Percentiles rank a stretch among this genome's conserved stretches.
Evolutionary conservation across 2,113 vertebrate species (phyloP).

Genomic region (Clinocottus analis): DNA sequence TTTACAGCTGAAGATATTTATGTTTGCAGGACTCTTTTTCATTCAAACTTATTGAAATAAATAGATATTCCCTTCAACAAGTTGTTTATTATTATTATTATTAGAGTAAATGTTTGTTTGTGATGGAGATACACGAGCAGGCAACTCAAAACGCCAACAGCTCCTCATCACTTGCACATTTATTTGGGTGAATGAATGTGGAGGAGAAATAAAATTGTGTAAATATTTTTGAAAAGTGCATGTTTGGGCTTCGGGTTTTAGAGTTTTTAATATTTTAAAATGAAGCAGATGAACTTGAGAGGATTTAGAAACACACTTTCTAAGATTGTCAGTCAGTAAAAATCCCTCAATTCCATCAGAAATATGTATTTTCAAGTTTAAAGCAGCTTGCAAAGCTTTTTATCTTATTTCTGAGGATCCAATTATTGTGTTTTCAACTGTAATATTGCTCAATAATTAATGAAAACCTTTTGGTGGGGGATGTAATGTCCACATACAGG

Average conservation of each 20-base stretch:
- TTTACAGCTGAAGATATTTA: neutral
- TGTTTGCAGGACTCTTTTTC: neutral
- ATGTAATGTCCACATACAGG: neutral
- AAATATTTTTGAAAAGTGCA: conserved; percentile 1
- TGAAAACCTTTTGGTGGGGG: neutral
- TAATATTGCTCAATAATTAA: neutral
- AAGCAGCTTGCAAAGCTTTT: neutral
- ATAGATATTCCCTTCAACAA: neutral
- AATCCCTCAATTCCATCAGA: neutral
- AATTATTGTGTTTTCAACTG: neutral
- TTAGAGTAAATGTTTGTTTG: neutral
- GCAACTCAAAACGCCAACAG: neutral
- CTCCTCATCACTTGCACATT: conserved; percentile 6
- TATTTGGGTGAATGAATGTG: neutral
- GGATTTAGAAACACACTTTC: neutral
- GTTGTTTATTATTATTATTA: neutral
- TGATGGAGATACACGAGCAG: neutral
- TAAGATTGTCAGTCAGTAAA: neutral
- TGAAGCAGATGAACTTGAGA: neutral
- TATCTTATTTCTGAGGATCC: neutral
- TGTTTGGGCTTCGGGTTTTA: neutral
- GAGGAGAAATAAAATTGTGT: neutral
- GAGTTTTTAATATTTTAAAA: neutral
- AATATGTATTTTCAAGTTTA: neutral
- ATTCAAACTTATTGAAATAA: conserved; percentile 24